A percentile compares a stretch with the other conserved stretches of the same genome.
Evolutionary conservation across 2,888 invertebrate genomes (phyloP).

Genomic region (Arrhopalites spinosus): DNA sequence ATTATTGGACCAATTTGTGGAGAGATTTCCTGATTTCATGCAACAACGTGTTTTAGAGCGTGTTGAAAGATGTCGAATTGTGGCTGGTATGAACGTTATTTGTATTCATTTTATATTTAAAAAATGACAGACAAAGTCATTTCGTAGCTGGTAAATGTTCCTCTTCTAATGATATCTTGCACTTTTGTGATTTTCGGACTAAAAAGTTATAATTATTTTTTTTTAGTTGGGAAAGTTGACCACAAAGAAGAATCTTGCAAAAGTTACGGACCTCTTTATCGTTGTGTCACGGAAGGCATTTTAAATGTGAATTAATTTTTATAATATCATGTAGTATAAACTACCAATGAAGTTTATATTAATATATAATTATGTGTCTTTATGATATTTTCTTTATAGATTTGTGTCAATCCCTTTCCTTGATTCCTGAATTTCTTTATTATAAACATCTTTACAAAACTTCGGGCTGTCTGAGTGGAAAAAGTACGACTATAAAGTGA

Average conservation of each 20-base stretch:
- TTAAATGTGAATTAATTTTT: conserved; percentile 28
- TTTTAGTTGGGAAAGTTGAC: conserved; percentile 16
- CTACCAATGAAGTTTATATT: no score
- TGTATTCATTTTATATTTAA: neutral
- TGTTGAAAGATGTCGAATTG: conserved; percentile 22
- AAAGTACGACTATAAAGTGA: no score
- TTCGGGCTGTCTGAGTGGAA: no score
- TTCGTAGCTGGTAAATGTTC: no score
- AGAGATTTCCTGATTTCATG: conserved; percentile 27
- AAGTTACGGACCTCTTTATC: conserved; percentile 24
- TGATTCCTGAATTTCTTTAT: no score
- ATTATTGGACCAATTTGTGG: conserved; percentile 25
- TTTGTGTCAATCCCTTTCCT: no score
- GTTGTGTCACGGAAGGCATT: conserved; percentile 28
- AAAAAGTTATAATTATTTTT: neutral
- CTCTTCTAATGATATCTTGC: no score
- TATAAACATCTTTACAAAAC: no score
- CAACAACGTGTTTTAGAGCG: conserved; percentile 16
- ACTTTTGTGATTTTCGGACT: no score
- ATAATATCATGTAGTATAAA: no score
- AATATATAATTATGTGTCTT: no score
- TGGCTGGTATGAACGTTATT: conserved; percentile 17
- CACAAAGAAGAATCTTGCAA: conserved; percentile 34
- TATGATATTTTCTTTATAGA: no score
- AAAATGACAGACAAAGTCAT: neutral